Evolutionary conservation across 2,888 invertebrate species (phyloP), one percentile per base, ranked within the genome.

Genomic region (Folsomia candida): DNA sequence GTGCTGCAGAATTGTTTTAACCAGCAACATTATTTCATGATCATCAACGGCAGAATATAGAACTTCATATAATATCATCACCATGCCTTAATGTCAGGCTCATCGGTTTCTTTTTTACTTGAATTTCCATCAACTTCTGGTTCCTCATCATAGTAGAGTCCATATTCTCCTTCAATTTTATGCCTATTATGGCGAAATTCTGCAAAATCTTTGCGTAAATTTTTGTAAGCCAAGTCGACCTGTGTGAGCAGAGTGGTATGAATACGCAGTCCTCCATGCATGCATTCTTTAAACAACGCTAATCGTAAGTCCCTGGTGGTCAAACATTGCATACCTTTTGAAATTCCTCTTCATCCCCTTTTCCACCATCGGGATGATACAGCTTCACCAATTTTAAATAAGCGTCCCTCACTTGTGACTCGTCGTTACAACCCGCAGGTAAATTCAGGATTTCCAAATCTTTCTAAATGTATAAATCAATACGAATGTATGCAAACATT

Each of bases 351-450:
- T 93, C 91, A 75, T 90, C 88, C 0, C 87, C 86, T 2, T 80
- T 78, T 0, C 89, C 89, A 60, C 91, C 90, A 81, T 95, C 95
- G 0, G 95, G 94, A 83, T 95, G 94, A 80, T 89, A 92, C 79
- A 87, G 87, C 82, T 93, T 94, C 0, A 90, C 93, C 54, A 93
- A 84, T 67, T 87, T 84, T 62, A 94, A 84, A 81, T 91, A 94
- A 1, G 92, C 89, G 76, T 86, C 82, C 67, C 90, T 86, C 9
- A 93, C 87, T 26, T 87, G 87, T 80, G 90, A 89, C 82, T 91
- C 90, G 77, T 90, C 90, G 25, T 91, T 89, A 67, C 87, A 84
- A 77, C 88, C 86, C 68, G 89, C 89, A 22, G 74, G 68, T 29
- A 74, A 20, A 25, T 65, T 67, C 0, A 74, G n/a, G n/a, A n/a